Evolutionary conservation across 2,113 vertebrate genomes (phyloP).

Genomic region (Amazona vittata): DNA sequence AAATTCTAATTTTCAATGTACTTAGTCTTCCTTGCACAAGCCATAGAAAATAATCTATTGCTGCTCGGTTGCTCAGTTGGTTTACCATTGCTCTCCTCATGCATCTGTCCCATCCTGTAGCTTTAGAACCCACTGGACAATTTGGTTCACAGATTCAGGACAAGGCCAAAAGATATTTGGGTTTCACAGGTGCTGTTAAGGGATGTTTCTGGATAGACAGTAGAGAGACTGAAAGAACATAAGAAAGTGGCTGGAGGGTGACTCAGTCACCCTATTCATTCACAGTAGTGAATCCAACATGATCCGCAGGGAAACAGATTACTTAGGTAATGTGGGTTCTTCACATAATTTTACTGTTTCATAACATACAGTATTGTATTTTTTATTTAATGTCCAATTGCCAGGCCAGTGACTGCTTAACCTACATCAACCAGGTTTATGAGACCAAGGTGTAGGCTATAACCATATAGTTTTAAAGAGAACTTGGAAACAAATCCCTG

Average conservation of each 20-base stretch:
- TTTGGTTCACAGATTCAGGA: background rate
- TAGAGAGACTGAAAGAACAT: background rate
- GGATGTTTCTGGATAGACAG: background rate
- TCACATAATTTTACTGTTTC: background rate
- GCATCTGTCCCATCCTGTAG: background rate
- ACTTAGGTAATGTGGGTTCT: background rate
- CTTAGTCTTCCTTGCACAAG: background rate
- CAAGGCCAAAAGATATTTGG: background rate
- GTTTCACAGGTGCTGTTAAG: background rate
- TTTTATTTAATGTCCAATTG: background rate
- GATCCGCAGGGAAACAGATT: background rate
- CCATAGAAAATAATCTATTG: background rate
- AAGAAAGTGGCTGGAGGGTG: background rate
- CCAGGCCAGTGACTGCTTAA: background rate
- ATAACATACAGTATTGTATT: background rate
- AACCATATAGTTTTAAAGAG: background rate
- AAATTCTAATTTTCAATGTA: background rate
- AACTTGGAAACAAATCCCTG: background rate
- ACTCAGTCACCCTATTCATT: background rate
- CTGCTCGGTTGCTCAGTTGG: background rate
- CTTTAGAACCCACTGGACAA: background rate
- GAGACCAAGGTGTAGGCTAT: background rate
- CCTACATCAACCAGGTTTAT: background rate
- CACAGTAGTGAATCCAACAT: background rate
- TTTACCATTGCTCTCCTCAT: background rate